Percentiles rank a stretch among this genome's conserved stretches.
Evolutionary conservation across 1,140 invertebrate species (phyloP).

Genomic region (Kradibia gibbosae): DNA sequence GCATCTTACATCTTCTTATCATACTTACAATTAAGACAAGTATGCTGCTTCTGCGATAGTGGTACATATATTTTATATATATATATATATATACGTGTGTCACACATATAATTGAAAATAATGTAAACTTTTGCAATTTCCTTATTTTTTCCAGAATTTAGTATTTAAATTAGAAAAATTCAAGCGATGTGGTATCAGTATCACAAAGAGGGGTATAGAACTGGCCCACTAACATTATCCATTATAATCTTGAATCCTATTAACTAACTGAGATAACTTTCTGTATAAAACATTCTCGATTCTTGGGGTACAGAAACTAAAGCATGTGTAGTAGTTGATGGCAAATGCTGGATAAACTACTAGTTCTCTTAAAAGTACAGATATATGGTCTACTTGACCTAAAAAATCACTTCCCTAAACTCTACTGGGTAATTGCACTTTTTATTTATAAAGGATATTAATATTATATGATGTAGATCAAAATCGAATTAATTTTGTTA

Average conservation of each 20-base stretch:
- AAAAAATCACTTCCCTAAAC: not conserved
- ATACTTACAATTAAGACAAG: too few species aligned
- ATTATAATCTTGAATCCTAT: not conserved
- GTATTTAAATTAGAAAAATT: not conserved
- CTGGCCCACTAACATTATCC: not conserved
- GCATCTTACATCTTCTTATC: not conserved
- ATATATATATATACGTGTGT: not conserved
- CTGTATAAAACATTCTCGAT: not conserved
- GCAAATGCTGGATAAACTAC: slow-evolving; percentile 13
- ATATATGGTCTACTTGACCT: not conserved
- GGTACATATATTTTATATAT: not conserved
- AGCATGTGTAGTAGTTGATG: not conserved
- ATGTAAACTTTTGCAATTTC: not conserved
- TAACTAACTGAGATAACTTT: not conserved
- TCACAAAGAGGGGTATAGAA: not conserved
- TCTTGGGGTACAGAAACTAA: not conserved
- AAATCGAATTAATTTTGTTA: too few species aligned
- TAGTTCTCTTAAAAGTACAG: not conserved
- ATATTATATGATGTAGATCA: too few species aligned
- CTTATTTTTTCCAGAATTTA: too few species aligned
- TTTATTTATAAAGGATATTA: too few species aligned
- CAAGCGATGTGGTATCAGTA: not conserved
- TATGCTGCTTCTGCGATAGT: too few species aligned
- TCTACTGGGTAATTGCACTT: too few species aligned
- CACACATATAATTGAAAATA: not conserved